phyloP scores from a whole-genome alignment of 2,113 vertebrate genomes.

The Oreochromis niloticus region DNA sequence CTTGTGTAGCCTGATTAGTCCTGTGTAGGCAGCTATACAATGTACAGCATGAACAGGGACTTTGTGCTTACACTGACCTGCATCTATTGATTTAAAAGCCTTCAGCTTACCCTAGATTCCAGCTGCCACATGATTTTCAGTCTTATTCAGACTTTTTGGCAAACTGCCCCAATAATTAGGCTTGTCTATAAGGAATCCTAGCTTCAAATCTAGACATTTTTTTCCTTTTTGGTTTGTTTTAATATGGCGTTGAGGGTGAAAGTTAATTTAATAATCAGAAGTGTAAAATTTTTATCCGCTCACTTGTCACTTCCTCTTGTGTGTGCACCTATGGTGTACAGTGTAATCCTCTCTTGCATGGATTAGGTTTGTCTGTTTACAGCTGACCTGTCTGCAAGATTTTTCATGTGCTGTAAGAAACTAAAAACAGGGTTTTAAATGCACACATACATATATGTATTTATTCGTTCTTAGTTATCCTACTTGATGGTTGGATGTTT shows the following conservation, averaged over 20 bases:
- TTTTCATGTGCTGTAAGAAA: not conserved
- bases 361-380: slow-evolving; percentile 9
- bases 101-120: slow-evolving; percentile 5
- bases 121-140: slow-evolving; percentile 13
- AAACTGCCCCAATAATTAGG: not conserved
- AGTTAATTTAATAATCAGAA: not conserved
- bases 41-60: not conserved
- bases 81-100: not conserved
- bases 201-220: not conserved
- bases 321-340: not conserved
- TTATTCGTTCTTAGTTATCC: not conserved
- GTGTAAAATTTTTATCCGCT: not conserved
- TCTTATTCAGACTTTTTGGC: not conserved
- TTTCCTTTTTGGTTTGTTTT: not conserved
- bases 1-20: not conserved
- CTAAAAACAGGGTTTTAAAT: not conserved
- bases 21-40: not conserved
- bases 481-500: not conserved
- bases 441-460: not conserved
- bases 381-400: not conserved
- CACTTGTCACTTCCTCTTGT: not conserved
- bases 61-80: not conserved
- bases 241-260: not conserved
- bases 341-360: slow-evolving; percentile 10
- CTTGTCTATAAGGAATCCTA: not conserved